Evolutionary conservation across 2,113 vertebrate species (phyloP), one percentile per base, ranked within the genome.

Genomic region (Ceuthmochares aereus): DNA sequence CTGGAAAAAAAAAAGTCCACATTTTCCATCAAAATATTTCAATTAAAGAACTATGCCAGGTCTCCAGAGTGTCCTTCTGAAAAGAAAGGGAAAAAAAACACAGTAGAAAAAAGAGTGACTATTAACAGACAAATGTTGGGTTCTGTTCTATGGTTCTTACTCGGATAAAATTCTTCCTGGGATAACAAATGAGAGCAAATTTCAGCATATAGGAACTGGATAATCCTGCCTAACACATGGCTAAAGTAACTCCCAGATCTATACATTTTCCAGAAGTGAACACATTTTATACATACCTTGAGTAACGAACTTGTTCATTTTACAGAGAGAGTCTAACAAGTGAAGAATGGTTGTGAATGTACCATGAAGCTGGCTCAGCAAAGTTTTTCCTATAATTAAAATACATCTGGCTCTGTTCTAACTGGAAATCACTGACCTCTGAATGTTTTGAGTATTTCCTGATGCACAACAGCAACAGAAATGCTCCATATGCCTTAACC

Each of bases 361-460:
- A 76, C 75, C 56, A 10, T 36, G 72, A 67, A 90, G 43, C 59
- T 77, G 79, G 72, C 79, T 94, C 51, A 86, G 59, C 75, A 74
- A 86, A 77, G 37, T 59, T 58, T 89, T 95, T 93, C 63, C 84
- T 80, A 20, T 52, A 67, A 86, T 93, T 91, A 86, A 91, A 90
- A 69, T 67, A 69, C 75, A 80, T 94, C 91, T 91, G 82, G 42
- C 67, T 89, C 75, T 55, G 49, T 69, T 91, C 62, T 59, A 55
- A 85, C 34, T 62, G 92, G 85, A 93, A 85, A 69, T 87, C 73
- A 64, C 40, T 79, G 69, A 45, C 25, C n/a, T 85, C 54, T 89
- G 45, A 64, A 42, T 76, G 59, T 77, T 89, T 79, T 55, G 42
- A 91, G 52, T 63, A 52, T 91, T 94, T 90, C 43, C 82, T 93